Conservation (phyloP, 2,888 invertebrate genomes). For the Drosophila prostipennis region DNA sequence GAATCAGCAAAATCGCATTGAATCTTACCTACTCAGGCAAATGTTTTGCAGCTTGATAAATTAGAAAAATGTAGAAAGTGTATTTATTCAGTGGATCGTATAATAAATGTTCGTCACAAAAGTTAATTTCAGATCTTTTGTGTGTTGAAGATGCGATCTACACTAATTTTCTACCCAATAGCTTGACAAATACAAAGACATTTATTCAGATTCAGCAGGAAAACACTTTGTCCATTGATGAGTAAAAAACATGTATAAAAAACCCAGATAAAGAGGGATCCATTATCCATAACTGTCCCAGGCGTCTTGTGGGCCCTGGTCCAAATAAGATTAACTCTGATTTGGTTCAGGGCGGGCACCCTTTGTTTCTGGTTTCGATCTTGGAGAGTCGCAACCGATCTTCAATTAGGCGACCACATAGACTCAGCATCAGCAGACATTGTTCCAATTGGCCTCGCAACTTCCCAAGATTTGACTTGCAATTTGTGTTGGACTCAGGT, state of each 20-base stretch:
- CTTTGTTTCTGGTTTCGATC: constrained; percentile 1
- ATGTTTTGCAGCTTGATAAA: no score
- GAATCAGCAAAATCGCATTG: no score
- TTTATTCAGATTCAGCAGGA: constrained; percentile 1
- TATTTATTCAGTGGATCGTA: no score
- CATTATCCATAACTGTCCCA: not conserved
- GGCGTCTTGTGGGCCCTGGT: not conserved
- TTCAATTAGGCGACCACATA: constrained; percentile 51
- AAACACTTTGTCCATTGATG: not conserved
- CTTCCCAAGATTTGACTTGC: not conserved
- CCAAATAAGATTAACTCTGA: constrained; percentile 12
- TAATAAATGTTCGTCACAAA: no score
- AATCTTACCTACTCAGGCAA: no score
- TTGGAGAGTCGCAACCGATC: constrained; percentile 8
- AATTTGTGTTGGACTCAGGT: accelerated
- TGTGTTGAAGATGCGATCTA: no score
- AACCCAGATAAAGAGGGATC: not conserved
- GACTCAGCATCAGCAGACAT: constrained; percentile 25
- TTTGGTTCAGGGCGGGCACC: not conserved
- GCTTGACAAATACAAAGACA: not conserved
- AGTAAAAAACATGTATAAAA: not conserved
- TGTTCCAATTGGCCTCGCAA: constrained; percentile 26
- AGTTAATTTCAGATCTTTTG: no score
- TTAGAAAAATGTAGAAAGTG: no score
- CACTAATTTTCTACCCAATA: no score